Percentiles rank a stretch among this genome's conserved stretches.
Evolutionary conservation across 2,113 vertebrate species (phyloP).

Genomic region (Paracanthobrama guichenoti): DNA sequence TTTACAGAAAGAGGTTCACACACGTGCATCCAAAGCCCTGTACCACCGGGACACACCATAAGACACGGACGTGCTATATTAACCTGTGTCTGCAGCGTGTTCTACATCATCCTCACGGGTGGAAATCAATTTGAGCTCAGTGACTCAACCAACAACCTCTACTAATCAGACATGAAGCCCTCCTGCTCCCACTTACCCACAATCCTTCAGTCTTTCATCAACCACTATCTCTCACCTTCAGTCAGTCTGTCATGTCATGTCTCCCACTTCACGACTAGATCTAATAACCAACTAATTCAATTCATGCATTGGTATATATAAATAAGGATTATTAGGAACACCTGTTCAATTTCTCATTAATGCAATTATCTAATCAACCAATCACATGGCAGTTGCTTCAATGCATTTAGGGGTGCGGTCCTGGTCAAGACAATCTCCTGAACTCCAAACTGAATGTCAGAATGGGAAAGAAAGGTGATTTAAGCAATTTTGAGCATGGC

Average conservation of each 20-base stretch:
- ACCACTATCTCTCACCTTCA: background rate
- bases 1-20: background rate
- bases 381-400: too few species aligned
- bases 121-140: conserved; percentile 37
- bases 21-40: background rate
- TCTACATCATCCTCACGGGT: background rate
- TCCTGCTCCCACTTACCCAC: background rate
- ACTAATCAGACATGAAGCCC: conserved; percentile 27
- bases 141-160: conserved; percentile 22
- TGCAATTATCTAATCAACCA: too few species aligned
- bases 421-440: too few species aligned
- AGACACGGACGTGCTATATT: background rate
- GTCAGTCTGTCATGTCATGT: background rate
- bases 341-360: too few species aligned
- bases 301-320: background rate
- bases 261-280: background rate
- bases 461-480: too few species aligned
- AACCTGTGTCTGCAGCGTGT: background rate
- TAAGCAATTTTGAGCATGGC: too few species aligned
- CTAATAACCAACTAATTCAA: background rate
- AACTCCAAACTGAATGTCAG: too few species aligned
- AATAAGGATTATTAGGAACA: too few species aligned
- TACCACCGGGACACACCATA: background rate
- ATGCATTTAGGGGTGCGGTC: too few species aligned
- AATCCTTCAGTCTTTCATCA: conserved; percentile 1